A percentile compares a stretch with the other conserved stretches of the same genome.
phyloP scores from a whole-genome alignment of 2,888 invertebrate genomes.

The Trichogramma evanescens region DNA sequence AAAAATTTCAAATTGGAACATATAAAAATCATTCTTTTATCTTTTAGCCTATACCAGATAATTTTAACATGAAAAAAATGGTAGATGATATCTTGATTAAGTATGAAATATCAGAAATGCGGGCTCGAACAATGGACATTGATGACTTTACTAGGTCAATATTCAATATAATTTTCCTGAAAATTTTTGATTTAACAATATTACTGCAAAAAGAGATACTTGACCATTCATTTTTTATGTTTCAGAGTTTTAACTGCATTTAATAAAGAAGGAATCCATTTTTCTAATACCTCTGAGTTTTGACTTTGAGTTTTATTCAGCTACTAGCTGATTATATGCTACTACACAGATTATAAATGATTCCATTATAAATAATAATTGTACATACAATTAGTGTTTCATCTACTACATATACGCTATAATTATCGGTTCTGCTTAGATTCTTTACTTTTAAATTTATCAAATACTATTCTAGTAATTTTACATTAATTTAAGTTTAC shows the following conservation, averaged over 20 bases:
- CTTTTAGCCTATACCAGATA: slow-evolving; percentile 63
- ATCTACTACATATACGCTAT: no score
- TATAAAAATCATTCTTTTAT: slow-evolving; percentile 9
- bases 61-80: slow-evolving; percentile 77
- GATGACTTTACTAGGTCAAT: slow-evolving; percentile 83
- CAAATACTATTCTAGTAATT: no score
- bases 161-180: background rate
- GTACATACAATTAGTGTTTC: no score
- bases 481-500: no score
- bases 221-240: slow-evolving; percentile 27
- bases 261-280: slow-evolving; percentile 90
- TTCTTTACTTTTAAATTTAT: no score
- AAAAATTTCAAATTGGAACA: no score
- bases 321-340: no score
- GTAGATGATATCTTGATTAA: slow-evolving; percentile 67
- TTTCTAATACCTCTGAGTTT: slow-evolving; percentile 41
- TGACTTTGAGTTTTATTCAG: no score
- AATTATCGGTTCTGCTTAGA: no score
- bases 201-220: background rate
- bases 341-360: no score
- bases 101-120: slow-evolving; percentile 63
- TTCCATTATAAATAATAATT: no score
- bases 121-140: slow-evolving; percentile 90
- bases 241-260: slow-evolving; percentile 73
- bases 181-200: background rate